Percentiles rank a stretch among this genome's conserved stretches.
These are phyloP conservation scores for Macropodus opercularis DNA, from an alignment of 2,797 vertebrate genomes.

Conservation along the genomic window DNA sequence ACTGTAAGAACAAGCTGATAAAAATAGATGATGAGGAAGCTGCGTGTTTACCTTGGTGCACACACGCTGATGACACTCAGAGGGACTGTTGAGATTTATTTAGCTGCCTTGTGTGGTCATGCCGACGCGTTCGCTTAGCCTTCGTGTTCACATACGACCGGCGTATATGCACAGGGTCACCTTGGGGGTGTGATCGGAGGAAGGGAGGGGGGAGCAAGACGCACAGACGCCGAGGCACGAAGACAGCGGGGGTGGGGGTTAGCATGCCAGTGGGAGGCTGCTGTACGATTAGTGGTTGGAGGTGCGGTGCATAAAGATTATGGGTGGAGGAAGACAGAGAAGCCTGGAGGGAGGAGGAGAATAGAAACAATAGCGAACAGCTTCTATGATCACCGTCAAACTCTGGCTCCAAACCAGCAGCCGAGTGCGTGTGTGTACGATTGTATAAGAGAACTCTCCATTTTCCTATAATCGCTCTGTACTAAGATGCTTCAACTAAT, in stretches of 20 bases:
- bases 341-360: constrained; percentile 16
- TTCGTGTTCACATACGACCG: constrained; percentile 27
- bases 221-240: constrained; percentile 1
- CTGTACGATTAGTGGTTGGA: constrained; percentile 39
- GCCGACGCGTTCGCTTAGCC: constrained; percentile 23
- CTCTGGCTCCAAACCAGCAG: no score
- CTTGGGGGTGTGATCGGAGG: constrained; percentile 55
- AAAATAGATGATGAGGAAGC: constrained; percentile 10
- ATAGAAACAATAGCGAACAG: constrained; percentile 29
- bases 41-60: constrained; percentile 32
- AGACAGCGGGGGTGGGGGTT: constrained; percentile 9
- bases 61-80: constrained; percentile 29
- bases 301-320: constrained; percentile 22
- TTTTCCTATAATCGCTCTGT: no score
- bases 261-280: constrained; percentile 30
- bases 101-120: constrained; percentile 38
- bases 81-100: constrained; percentile 38
- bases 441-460: no score
- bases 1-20: constrained; percentile 5
- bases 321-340: constrained; percentile 20
- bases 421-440: background rate
- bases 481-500: no score
- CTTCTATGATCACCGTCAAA: constrained; percentile 48
- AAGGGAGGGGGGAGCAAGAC: constrained; percentile 25
- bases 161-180: constrained; percentile 59